These are phyloP conservation scores for Synergus japonicus DNA, from an alignment of 2,888 invertebrate species.

Conservation along the genomic window DNA sequence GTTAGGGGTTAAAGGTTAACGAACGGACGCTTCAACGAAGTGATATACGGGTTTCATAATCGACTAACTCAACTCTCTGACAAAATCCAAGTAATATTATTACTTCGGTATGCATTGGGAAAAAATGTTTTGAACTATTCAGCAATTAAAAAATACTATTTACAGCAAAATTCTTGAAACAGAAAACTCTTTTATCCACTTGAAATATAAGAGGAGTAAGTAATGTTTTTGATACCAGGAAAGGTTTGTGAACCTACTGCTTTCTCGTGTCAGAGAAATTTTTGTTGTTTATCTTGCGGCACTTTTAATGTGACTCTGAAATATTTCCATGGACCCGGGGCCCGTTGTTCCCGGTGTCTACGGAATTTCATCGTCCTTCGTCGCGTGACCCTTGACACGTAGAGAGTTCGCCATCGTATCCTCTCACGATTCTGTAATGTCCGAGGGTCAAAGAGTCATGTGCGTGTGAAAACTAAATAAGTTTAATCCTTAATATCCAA, in stretches of 20 bases:
- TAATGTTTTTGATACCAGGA: not conserved
- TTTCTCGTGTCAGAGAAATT: constrained; percentile 2
- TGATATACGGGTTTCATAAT: no score
- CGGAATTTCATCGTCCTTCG: constrained; percentile 59
- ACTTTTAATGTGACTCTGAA: constrained; percentile 20
- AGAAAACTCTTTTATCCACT: not conserved
- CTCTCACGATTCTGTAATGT: constrained; percentile 57
- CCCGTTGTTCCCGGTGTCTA: constrained; percentile 58
- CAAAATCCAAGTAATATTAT: no score
- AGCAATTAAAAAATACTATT: not conserved
- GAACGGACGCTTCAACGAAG: no score
- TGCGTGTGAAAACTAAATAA: constrained; percentile 53
- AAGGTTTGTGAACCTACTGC: not conserved
- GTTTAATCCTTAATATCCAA: not conserved
- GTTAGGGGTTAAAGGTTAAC: no score
- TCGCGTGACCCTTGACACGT: constrained; percentile 54
- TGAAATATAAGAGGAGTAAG: not conserved
- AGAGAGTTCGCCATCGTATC: constrained; percentile 57
- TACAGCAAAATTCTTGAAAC: not conserved
- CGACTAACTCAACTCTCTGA: no score
- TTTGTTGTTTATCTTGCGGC: constrained; percentile 16
- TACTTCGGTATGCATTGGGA: not conserved
- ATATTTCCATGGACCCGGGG: constrained; percentile 44
- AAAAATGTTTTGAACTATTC: not conserved
- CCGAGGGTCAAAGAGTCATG: constrained; percentile 52